Conservation (phyloP, 2,797 vertebrate genomes). For the Acanthiza pusilla region DNA sequence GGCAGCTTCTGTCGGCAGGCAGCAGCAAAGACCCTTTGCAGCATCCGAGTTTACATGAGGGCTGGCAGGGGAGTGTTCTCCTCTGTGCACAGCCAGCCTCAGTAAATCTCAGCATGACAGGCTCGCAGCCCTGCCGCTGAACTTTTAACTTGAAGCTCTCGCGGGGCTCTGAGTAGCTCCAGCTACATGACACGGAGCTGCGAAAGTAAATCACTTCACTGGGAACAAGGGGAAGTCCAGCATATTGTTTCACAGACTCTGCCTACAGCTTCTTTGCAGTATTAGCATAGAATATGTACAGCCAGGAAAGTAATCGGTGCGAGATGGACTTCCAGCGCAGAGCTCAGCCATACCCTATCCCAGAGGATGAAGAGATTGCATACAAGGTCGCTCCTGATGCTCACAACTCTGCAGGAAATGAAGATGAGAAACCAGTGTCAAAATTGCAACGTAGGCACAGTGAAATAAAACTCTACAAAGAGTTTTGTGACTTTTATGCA, state of each 20-base stretch:
- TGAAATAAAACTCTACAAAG: slow-evolving; percentile 95
- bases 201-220: slow-evolving; percentile 60
- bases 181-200: slow-evolving; percentile 65
- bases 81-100: slow-evolving; percentile 36
- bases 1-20: not conserved
- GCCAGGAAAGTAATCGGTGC: not conserved
- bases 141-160: slow-evolving; percentile 80
- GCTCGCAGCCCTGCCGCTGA: slow-evolving; percentile 37
- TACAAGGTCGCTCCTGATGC: slow-evolving; percentile 59
- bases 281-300: not conserved
- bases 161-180: slow-evolving; percentile 65
- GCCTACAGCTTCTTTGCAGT: not conserved
- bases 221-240: slow-evolving; percentile 65
- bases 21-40: not conserved
- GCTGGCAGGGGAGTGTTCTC: slow-evolving; percentile 50
- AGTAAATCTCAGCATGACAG: slow-evolving; percentile 31
- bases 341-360: slow-evolving; percentile 74
- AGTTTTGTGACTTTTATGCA: slow-evolving; percentile 98
- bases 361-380: slow-evolving; percentile 80
- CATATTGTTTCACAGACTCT: slow-evolving; percentile 32
- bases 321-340: slow-evolving; percentile 76
- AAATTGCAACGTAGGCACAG: slow-evolving; percentile 90
- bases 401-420: slow-evolving; percentile 64
- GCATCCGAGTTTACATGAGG: not conserved
- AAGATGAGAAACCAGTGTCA: slow-evolving; percentile 84